Conservation (phyloP, 2,888 invertebrate species). For the Malachius bipustulatus region DNA sequence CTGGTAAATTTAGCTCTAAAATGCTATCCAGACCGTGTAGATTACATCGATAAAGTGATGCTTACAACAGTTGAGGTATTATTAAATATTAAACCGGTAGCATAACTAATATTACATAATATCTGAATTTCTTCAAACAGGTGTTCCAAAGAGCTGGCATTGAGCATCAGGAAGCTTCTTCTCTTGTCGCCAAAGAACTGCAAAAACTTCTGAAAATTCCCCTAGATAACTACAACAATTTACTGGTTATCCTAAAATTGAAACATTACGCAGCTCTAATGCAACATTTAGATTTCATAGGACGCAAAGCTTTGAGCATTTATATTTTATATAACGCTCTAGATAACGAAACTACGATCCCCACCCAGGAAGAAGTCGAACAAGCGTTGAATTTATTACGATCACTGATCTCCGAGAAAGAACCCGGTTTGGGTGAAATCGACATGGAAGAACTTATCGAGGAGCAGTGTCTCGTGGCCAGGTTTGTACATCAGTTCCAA, state of each 20-base stretch:
- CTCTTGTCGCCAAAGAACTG: slow-evolving; percentile 83
- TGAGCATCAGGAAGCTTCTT: slow-evolving; percentile 65
- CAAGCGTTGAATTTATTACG: slow-evolving; percentile 52
- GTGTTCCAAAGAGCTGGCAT: slow-evolving; percentile 79
- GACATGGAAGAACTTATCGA: slow-evolving; percentile 94
- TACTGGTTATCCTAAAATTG: slow-evolving; percentile 74
- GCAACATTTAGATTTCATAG: slow-evolving; percentile 77
- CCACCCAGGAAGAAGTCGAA: slow-evolving; percentile 76
- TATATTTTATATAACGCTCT: slow-evolving; percentile 83
- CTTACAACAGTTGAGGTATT: slow-evolving; percentile 65
- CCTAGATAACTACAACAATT: slow-evolving; percentile 87
- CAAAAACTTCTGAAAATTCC: slow-evolving; percentile 89
- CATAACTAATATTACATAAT: too few relatives aligned
- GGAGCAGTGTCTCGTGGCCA: slow-evolving; percentile 83
- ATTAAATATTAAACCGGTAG: too few relatives aligned
- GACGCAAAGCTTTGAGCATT: slow-evolving; percentile 73
- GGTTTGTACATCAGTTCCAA: slow-evolving; percentile 76
- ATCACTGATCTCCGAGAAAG: slow-evolving; percentile 77
- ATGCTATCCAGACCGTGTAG: slow-evolving; percentile 88
- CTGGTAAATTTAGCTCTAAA: slow-evolving; percentile 89
- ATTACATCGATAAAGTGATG: slow-evolving; percentile 91
- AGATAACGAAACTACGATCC: slow-evolving; percentile 78
- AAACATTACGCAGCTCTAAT: slow-evolving; percentile 79
- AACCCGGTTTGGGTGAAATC: slow-evolving; percentile 43
- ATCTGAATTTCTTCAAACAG: too few relatives aligned